These are phyloP conservation scores for Poecilia latipinna DNA, from an alignment of 2,113 vertebrate genomes.

Conservation along the genomic window DNA sequence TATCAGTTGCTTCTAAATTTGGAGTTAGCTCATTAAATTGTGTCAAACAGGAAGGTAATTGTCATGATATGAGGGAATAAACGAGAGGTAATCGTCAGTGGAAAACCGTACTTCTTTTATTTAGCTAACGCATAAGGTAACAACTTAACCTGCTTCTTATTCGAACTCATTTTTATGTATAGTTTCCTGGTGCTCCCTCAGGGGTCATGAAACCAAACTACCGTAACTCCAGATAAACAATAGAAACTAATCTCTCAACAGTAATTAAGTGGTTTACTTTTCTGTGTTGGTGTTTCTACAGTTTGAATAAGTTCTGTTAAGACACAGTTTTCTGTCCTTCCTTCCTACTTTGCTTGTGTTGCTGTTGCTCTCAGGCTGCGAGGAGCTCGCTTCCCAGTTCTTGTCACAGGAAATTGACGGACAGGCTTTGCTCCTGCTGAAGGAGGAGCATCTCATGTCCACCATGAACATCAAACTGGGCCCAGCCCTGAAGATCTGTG, in stretches of 20 bases:
- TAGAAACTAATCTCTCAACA: too few relatives aligned
- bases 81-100: too few relatives aligned
- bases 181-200: too few relatives aligned
- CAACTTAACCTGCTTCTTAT: too few relatives aligned
- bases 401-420: conserved; percentile 97
- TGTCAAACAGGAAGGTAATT: background rate
- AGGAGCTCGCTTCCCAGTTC: conserved; percentile 93
- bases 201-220: too few relatives aligned
- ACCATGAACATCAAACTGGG: conserved; percentile 99
- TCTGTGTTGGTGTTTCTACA: too few relatives aligned
- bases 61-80: too few relatives aligned
- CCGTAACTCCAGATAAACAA: too few relatives aligned
- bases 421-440: conserved; percentile 94
- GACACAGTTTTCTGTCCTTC: background rate
- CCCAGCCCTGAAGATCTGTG: conserved; percentile 97
- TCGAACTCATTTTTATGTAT: too few relatives aligned
- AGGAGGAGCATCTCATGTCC: conserved; percentile 98
- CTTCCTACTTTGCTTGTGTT: background rate
- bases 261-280: background rate
- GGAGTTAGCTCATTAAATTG: background rate
- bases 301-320: background rate
- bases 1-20: background rate
- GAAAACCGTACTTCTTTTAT: too few relatives aligned
- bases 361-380: conserved; percentile 83
- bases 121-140: too few relatives aligned